A percentile compares a stretch with the other conserved stretches of the same genome.
These are phyloP conservation scores for Busseola fusca DNA, from an alignment of 2,888 invertebrate genomes.

Conservation along the genomic window DNA sequence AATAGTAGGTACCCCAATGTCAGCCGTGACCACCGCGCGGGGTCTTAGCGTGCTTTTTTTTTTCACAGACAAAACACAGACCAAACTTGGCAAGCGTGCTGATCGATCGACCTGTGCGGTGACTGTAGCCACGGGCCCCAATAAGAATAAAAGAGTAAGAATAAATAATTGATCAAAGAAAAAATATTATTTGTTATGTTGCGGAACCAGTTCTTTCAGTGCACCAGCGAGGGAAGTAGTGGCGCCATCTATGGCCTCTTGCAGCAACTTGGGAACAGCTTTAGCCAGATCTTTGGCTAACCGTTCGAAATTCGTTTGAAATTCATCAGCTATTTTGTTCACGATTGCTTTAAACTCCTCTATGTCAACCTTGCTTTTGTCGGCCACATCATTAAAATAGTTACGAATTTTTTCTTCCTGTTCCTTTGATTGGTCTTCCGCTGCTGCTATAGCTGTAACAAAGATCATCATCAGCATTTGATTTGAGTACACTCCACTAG, in stretches of 20 bases:
- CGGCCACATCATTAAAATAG: constrained; percentile 37
- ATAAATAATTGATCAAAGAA: not conserved
- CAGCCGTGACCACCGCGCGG: no score
- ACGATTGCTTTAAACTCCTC: constrained; percentile 69
- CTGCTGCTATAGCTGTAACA: constrained; percentile 38
- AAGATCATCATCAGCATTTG: not conserved
- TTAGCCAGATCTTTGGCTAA: constrained; percentile 62
- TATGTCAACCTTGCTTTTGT: constrained; percentile 58
- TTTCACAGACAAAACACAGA: no score
- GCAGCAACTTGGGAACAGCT: constrained; percentile 63
- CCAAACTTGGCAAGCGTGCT: no score
- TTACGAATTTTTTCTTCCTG: constrained; percentile 37
- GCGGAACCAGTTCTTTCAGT: constrained; percentile 9
- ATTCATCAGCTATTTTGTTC: constrained; percentile 63
- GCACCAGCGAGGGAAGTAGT: constrained; percentile 2
- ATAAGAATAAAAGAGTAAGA: no score
- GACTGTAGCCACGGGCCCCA: no score
- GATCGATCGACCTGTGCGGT: no score
- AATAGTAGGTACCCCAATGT: no score
- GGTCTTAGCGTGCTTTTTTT: no score
- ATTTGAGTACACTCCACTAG: not conserved
- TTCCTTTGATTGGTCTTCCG: constrained; percentile 27
- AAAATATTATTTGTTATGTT: not conserved
- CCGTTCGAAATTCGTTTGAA: constrained; percentile 65
- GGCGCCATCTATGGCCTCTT: constrained; percentile 61